A percentile compares a stretch with the other conserved stretches of the same genome.
phyloP scores from a whole-genome alignment of 2,797 vertebrate genomes.

The Buceros bicornis region DNA sequence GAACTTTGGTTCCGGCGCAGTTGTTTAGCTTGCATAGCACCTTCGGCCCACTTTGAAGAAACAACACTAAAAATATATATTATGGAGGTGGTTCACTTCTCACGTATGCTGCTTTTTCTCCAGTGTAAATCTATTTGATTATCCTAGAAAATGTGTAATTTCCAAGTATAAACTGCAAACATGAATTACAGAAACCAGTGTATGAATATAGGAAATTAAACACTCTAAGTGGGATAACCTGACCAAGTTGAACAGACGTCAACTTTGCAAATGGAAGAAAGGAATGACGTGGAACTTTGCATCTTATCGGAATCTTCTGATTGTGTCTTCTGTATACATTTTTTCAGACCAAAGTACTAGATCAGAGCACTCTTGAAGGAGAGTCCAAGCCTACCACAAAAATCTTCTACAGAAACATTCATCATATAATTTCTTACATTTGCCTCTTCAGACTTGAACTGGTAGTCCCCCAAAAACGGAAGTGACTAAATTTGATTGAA shows the following conservation, averaged over 20 bases:
- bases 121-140: neutral
- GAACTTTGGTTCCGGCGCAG: neutral
- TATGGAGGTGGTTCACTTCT: neutral
- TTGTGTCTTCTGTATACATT: neutral
- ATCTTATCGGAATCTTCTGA: neutral
- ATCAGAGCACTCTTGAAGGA: neutral
- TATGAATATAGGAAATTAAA: neutral
- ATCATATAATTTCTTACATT: neutral
- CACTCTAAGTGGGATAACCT: neutral
- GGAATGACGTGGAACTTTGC: neutral
- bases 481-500: slow-evolving; percentile 3
- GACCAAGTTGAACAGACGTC: neutral
- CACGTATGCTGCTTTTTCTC: neutral
- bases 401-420: neutral
- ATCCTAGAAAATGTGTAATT: neutral
- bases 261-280: neutral
- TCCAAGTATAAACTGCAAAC: neutral
- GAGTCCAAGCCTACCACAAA: neutral
- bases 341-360: neutral
- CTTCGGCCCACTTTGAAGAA: neutral
- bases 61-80: neutral
- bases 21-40: neutral
- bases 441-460: neutral
- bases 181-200: neutral
- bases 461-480: neutral